phyloP scores from a whole-genome alignment of 1,140 invertebrate species.

The Armadillidium nasatum region DNA sequence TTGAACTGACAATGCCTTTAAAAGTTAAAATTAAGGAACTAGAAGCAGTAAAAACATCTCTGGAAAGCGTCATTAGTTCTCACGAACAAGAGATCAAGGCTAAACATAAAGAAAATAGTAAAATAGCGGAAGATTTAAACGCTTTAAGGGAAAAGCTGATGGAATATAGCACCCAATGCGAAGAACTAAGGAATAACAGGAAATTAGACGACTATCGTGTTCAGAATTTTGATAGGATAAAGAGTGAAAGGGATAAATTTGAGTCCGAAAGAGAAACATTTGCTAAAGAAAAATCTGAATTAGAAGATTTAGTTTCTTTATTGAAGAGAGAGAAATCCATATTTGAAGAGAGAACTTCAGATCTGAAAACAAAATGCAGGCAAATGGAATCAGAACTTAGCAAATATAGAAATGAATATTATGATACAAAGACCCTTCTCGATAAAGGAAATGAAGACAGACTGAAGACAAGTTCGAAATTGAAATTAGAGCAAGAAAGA shows the following conservation, averaged over 20 bases:
- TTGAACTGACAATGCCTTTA: not conserved
- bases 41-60: not conserved
- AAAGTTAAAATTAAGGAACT: not conserved
- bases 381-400: not conserved
- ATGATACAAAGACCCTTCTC: not conserved
- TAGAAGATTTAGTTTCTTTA: not conserved
- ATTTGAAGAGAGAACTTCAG: not conserved
- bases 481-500: slow-evolving; percentile 1
- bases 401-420: not conserved
- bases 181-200: not conserved
- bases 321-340: not conserved
- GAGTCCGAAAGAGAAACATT: not conserved
- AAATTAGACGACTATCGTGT: not conserved
- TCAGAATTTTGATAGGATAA: not conserved
- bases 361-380: not conserved
- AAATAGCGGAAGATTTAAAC: not conserved
- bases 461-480: not conserved
- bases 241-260: not conserved
- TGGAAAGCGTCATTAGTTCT: not conserved
- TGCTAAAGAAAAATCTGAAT: not conserved
- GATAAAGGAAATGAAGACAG: not conserved
- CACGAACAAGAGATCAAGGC: not conserved
- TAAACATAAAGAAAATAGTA: not conserved
- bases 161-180: not conserved
- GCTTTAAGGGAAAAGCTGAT: not conserved